Evolutionary conservation across 2,888 invertebrate species (phyloP).

Genomic region (Aspidapion aeneum): DNA sequence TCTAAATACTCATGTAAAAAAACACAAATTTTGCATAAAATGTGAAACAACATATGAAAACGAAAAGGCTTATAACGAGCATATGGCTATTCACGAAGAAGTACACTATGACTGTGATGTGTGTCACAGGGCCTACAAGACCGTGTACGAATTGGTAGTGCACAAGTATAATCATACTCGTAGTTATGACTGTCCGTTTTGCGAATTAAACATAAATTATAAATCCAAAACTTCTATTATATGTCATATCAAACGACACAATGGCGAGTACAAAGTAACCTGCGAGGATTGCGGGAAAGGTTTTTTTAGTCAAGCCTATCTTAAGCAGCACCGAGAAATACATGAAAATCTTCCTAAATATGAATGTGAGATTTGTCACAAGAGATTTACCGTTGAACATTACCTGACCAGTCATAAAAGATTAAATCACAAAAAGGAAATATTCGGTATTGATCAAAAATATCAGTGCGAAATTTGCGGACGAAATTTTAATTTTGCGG

Average conservation of each 20-base stretch:
- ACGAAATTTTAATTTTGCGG: constrained; percentile 36
- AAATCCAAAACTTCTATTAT: constrained; percentile 22
- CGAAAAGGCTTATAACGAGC: constrained; percentile 29
- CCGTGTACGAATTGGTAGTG: constrained; percentile 27
- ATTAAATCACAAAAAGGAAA: constrained; percentile 38
- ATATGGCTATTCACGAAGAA: constrained; percentile 32
- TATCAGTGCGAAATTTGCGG: constrained; percentile 25
- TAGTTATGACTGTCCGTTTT: constrained; percentile 28
- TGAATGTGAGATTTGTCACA: constrained; percentile 3
- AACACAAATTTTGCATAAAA: constrained; percentile 24
- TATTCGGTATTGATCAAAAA: constrained; percentile 22
- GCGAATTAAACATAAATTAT: constrained; percentile 24
- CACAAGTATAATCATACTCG: constrained; percentile 27
- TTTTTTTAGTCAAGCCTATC: constrained; percentile 26
- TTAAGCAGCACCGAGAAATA: background rate
- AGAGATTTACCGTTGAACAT: constrained; percentile 21
- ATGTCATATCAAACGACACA: constrained; percentile 25
- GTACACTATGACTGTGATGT: constrained; percentile 30
- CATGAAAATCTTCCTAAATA: background rate
- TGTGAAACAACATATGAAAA: constrained; percentile 26
- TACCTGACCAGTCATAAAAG: constrained; percentile 36
- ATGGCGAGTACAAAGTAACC: constrained; percentile 31
- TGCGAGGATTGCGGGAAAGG: constrained; percentile 42
- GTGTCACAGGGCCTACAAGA: constrained; percentile 30
- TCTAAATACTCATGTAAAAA: constrained; percentile 15